A percentile compares a stretch with the other conserved stretches of the same genome.
Evolutionary conservation across 2,797 vertebrate genomes (phyloP).

Genomic region (Garrulus glandarius): DNA sequence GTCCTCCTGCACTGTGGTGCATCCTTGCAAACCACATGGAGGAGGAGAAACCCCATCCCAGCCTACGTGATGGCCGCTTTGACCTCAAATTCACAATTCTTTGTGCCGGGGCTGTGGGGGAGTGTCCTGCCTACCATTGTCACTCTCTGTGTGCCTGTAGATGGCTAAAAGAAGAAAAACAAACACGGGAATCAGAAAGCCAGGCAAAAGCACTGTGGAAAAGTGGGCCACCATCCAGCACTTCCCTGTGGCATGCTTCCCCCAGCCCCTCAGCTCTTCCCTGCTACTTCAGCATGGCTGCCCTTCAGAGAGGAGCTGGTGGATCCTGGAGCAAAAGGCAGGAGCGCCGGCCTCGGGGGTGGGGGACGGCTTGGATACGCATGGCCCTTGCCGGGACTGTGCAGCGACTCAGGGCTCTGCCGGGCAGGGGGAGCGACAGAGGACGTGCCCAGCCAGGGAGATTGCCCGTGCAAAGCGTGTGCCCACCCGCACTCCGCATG

Average conservation of each 20-base stretch:
- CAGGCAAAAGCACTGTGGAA: background rate
- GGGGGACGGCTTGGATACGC: fast-evolving
- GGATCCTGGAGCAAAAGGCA: background rate
- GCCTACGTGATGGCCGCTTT: fast-evolving
- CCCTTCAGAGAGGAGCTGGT: background rate
- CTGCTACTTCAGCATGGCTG: background rate
- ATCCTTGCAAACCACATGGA: fast-evolving
- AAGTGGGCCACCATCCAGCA: background rate
- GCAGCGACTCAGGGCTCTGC: background rate
- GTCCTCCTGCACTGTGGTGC: background rate
- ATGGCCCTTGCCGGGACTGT: background rate
- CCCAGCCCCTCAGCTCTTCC: background rate
- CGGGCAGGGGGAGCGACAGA: fast-evolving
- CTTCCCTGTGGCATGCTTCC: background rate
- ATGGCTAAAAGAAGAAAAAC: background rate
- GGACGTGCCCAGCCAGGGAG: background rate
- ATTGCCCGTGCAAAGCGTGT: slow-evolving; percentile 30
- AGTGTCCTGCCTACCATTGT: background rate
- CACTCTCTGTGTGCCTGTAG: fast-evolving
- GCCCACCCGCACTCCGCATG: background rate
- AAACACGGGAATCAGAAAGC: background rate
- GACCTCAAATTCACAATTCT: background rate
- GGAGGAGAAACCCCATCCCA: background rate
- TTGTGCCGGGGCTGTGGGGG: fast-evolving
- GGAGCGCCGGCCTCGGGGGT: fast-evolving